Evolutionary conservation across 1,140 invertebrate genomes (phyloP).

Genomic region (Tetranychus urticae): DNA sequence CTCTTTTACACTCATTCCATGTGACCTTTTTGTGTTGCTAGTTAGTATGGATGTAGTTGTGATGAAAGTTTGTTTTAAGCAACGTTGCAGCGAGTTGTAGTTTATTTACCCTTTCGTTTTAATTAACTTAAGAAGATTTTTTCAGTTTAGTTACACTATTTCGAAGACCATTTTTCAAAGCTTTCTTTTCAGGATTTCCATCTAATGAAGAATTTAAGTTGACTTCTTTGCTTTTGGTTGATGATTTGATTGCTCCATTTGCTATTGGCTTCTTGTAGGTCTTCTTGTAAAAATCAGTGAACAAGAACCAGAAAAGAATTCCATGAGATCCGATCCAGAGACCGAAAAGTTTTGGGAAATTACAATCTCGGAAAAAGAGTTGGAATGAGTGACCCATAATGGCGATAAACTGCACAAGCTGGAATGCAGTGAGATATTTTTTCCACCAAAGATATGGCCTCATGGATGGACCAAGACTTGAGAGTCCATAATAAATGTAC

Average conservation of each 20-base stretch:
- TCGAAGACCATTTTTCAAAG: not conserved
- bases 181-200: not conserved
- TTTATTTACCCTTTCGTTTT: too few relatives aligned
- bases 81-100: too few relatives aligned
- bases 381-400: not conserved
- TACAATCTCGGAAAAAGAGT: not conserved
- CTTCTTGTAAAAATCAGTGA: not conserved
- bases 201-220: not conserved
- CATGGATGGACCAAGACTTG: constrained; percentile 26
- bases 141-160: too few relatives aligned
- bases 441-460: constrained; percentile 32
- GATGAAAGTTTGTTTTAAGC: too few relatives aligned
- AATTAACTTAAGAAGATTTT: too few relatives aligned
- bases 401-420: constrained; percentile 19
- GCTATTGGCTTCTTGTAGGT: not conserved
- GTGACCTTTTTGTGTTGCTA: too few relatives aligned
- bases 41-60: too few relatives aligned
- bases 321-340: not conserved
- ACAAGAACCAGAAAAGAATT: not conserved
- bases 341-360: not conserved
- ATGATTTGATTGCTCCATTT: not conserved
- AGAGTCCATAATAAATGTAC: constrained; percentile 24
- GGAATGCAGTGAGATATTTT: constrained; percentile 27
- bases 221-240: not conserved
- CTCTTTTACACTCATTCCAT: too few relatives aligned